These are phyloP conservation scores for Bradysia coprophila DNA, from an alignment of 1,140 invertebrate species.

Conservation along the genomic window DNA sequence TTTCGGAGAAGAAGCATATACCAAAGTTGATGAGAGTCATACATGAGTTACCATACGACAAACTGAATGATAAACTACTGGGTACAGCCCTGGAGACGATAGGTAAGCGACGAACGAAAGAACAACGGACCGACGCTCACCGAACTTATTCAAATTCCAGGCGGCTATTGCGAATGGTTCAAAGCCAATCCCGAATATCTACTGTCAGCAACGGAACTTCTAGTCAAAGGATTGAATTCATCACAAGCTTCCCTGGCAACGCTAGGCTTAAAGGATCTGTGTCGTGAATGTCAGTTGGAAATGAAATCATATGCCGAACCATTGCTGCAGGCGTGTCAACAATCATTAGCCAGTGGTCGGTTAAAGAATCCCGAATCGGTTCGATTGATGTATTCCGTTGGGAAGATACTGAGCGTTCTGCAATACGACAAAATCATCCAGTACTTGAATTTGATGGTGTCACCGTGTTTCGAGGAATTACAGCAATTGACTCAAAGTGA, in stretches of 20 bases:
- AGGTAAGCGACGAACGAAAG: slow-evolving; percentile 31
- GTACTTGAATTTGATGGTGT: slow-evolving; percentile 47
- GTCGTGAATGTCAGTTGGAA: slow-evolving; percentile 51
- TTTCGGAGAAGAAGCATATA: slow-evolving; percentile 38
- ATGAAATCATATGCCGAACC: slow-evolving; percentile 51
- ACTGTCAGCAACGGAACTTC: slow-evolving; percentile 31
- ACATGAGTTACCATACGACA: slow-evolving; percentile 40
- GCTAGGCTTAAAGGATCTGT: slow-evolving; percentile 71
- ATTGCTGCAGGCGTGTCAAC: slow-evolving; percentile 38
- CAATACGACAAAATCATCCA: slow-evolving; percentile 39
- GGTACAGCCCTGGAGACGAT: slow-evolving; percentile 52
- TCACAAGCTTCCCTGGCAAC: slow-evolving; percentile 60
- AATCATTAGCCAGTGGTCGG: slow-evolving; percentile 27
- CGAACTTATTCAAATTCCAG: no score
- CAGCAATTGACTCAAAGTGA: slow-evolving; percentile 29
- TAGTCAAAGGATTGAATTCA: slow-evolving; percentile 45
- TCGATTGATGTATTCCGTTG: slow-evolving; percentile 58
- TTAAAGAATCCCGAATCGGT: slow-evolving; percentile 42
- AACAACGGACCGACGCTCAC: no score
- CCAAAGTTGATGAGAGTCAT: slow-evolving; percentile 48
- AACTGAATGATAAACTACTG: slow-evolving; percentile 35
- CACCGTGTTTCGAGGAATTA: slow-evolving; percentile 43
- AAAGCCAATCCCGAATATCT: slow-evolving; percentile 37
- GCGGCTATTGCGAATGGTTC: slow-evolving; percentile 69
- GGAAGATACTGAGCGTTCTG: slow-evolving; percentile 49